Conservation (phyloP, 2,888 invertebrate species). For the Synergus japonicus region DNA sequence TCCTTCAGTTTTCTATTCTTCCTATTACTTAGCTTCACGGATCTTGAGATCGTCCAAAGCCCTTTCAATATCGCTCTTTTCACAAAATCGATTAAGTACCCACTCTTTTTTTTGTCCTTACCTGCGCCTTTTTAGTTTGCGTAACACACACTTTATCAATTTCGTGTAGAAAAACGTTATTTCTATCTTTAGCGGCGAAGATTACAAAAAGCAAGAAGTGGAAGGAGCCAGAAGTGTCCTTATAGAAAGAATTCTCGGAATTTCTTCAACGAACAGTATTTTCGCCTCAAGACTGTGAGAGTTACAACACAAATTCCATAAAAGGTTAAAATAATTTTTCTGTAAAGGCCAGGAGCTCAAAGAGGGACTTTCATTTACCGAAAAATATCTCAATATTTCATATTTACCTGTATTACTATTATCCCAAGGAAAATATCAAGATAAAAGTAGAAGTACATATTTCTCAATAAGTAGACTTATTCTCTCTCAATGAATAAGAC, state of each 20-base stretch:
- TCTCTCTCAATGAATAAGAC: too few relatives aligned
- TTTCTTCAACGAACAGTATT: conserved; percentile 9
- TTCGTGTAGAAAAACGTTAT: not conserved
- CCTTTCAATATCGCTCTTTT: not conserved
- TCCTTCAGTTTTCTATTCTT: not conserved
- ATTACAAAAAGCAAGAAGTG: not conserved
- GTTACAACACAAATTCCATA: not conserved
- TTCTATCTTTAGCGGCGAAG: conserved; percentile 2
- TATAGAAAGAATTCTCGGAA: conserved; percentile 11
- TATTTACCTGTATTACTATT: too few relatives aligned
- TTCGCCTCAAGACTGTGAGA: conserved; percentile 6
- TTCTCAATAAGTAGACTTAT: too few relatives aligned
- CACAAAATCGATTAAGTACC: conserved; percentile 4
- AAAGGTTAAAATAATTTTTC: not conserved
- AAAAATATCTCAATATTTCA: not conserved
- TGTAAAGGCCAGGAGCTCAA: not conserved
- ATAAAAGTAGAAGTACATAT: too few relatives aligned
- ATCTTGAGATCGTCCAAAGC: not conserved
- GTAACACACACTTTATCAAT: not conserved
- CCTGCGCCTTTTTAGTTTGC: not conserved
- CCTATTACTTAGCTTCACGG: not conserved
- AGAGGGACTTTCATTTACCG: not conserved
- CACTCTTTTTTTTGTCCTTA: not conserved
- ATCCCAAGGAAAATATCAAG: too few relatives aligned
- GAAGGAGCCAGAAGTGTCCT: not conserved